A percentile compares a stretch with the other conserved stretches of the same genome.
phyloP scores from a whole-genome alignment of 2,888 invertebrate genomes.

The Campoplex nolae region DNA sequence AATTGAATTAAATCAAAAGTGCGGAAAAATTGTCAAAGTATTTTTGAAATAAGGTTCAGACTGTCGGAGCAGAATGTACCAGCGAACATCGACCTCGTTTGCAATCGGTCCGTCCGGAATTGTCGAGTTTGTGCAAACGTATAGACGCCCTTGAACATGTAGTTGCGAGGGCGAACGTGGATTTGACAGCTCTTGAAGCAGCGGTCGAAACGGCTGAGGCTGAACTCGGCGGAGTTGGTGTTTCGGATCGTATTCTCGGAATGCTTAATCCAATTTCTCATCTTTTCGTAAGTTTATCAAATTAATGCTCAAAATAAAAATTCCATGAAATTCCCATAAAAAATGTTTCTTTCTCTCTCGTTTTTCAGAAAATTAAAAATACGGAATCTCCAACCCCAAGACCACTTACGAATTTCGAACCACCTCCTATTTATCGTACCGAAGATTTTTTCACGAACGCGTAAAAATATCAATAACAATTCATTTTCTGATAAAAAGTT shows the following conservation, averaged over 20 bases:
- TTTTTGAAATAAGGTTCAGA: slow-evolving; percentile 77
- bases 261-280: slow-evolving; percentile 82
- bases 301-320: background rate
- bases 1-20: background rate
- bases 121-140: slow-evolving; percentile 78
- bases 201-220: slow-evolving; percentile 82
- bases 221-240: slow-evolving; percentile 75
- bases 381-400: slow-evolving; percentile 73
- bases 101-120: slow-evolving; percentile 76
- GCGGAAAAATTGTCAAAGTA: background rate
- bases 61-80: slow-evolving; percentile 79
- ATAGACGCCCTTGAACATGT: slow-evolving; percentile 83
- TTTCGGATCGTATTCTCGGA: slow-evolving; percentile 80
- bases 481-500: background rate
- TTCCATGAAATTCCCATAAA: background rate
- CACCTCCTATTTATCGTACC: slow-evolving; percentile 78
- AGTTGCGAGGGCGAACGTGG: slow-evolving; percentile 79
- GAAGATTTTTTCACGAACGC: slow-evolving; percentile 78
- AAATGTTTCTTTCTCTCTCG: background rate
- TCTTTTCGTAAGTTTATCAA: slow-evolving; percentile 79
- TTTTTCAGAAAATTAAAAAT: slow-evolving; percentile 77
- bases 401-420: slow-evolving; percentile 71
- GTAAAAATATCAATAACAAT: slow-evolving; percentile 36
- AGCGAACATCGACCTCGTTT: slow-evolving; percentile 79
- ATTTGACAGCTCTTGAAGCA: slow-evolving; percentile 80